These are phyloP conservation scores for Phasia obesa DNA, from an alignment of 2,888 invertebrate species.

Conservation along the genomic window DNA sequence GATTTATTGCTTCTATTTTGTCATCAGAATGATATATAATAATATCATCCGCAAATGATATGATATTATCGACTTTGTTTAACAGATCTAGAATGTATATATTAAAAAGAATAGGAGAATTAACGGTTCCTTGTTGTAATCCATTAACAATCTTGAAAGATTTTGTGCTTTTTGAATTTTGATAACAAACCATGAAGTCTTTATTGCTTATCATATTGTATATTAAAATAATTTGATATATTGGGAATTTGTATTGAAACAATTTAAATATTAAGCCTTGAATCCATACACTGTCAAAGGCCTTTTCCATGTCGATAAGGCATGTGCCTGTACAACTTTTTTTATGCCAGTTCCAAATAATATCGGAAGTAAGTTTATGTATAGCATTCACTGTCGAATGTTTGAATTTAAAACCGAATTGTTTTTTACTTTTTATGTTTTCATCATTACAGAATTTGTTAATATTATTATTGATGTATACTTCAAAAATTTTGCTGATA, in stretches of 20 bases:
- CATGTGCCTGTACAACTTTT: neutral
- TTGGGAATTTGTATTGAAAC: neutral
- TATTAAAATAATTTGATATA: neutral
- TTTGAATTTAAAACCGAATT: conserved; percentile 1
- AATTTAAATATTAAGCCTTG: neutral
- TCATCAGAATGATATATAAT: neutral
- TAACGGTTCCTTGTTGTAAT: neutral
- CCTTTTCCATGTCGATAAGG: too few relatives aligned
- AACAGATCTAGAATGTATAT: neutral
- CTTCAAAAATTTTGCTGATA: too few relatives aligned
- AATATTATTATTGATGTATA: neutral
- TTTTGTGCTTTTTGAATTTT: neutral
- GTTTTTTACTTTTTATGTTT: neutral
- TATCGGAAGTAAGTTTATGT: neutral
- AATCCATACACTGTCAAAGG: too few relatives aligned
- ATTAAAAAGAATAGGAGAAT: neutral
- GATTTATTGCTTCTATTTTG: neutral
- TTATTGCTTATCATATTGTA: neutral
- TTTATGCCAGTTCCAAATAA: conserved; percentile 6
- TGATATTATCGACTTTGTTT: neutral
- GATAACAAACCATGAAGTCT: neutral
- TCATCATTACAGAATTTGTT: neutral
- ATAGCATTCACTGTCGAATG: neutral
- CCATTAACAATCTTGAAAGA: neutral
- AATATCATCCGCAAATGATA: neutral